These are phyloP conservation scores for Lochmaea capreae DNA, from an alignment of 2,888 invertebrate genomes.

Conservation along the genomic window DNA sequence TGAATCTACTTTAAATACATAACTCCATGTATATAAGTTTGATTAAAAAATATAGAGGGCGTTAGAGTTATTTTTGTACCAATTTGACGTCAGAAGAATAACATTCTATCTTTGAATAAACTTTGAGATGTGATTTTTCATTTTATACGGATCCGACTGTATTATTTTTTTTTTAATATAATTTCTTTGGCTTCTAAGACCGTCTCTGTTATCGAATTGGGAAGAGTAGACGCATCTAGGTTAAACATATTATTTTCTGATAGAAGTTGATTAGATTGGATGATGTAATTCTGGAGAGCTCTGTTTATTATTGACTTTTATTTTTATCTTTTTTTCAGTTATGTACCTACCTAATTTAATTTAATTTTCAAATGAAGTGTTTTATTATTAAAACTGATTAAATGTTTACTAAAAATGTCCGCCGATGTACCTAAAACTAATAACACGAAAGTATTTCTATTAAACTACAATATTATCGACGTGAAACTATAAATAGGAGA, in stretches of 20 bases:
- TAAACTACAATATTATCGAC: too few species aligned
- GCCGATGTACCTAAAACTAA: too few species aligned
- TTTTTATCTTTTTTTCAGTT: slow-evolving; percentile 18
- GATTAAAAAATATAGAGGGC: too few species aligned
- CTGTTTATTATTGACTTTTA: slow-evolving; percentile 28
- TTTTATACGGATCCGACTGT: too few species aligned
- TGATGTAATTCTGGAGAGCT: slow-evolving; percentile 26
- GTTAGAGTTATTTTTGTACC: neutral
- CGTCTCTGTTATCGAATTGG: slow-evolving; percentile 9
- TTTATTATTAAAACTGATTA: neutral
- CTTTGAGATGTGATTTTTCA: too few species aligned
- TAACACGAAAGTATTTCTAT: too few species aligned
- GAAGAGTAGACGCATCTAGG: slow-evolving; percentile 24
- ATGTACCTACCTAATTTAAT: slow-evolving; percentile 1
- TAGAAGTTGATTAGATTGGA: slow-evolving; percentile 27
- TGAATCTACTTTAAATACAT: too few species aligned
- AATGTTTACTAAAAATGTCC: too few species aligned
- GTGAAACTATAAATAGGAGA: too few species aligned
- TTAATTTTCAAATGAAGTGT: neutral
- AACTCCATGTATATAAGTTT: too few species aligned
- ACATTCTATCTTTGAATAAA: neutral
- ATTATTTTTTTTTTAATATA: too few species aligned
- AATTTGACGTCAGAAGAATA: neutral
- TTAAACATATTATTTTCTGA: slow-evolving; percentile 27
- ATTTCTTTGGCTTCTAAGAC: neutral